Base-by-base conservation (phyloP, 2,113 vertebrate species). In the Furnarius figulus region DNA sequence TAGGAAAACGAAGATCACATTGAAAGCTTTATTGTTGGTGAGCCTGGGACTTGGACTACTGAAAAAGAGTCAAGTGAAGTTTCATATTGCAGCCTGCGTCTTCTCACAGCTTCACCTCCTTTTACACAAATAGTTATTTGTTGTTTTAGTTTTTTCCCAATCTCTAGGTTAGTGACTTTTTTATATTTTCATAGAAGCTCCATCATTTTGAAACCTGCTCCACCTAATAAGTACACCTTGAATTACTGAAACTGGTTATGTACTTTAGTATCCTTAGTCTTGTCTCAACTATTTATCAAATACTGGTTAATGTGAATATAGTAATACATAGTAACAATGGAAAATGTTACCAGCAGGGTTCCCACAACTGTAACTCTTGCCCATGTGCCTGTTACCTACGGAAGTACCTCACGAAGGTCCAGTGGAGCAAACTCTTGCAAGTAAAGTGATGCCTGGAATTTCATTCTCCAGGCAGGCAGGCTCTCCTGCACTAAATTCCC, bases 351-450 rank as follows among this genome's bases (percentile, higher is more conserved):
- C 76, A 56, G 23, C 33, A 25, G 14, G 39, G 24, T 25, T 82
- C 46, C 77, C 40, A 15, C 23, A 49, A 35, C 30, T 55, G 28
- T 28, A 52, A 20, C 52, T 37, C 30, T 49, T 1, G 4, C 39
- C 2, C 9, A 5, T 0, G 0, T 21, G 49, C 6, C 46, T 21
- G 10, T 25, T 0, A n/a, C n/a, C n/a, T n/a, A 0, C 1, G 15
- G 71, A 44, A 12, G 16, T 14, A 9, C 28, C 37, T 31, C 40
- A 6, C 5, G 22, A 7, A 20, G 8, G 27, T 6, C 35, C 25
- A 2, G 17, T 1, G 25, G 22, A 25, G 25, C 28, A 31, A 40
- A 35, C 40, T 58, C 31, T 8, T 12, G 52, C 4, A 42, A n/a
- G 35, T 27, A 3, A 25, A 52, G 22, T 0, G 8, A 4, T 20